Base-by-base conservation (phyloP, 92 coral and sea anemone genomes). In the Epizoanthus scotinus region DNA sequence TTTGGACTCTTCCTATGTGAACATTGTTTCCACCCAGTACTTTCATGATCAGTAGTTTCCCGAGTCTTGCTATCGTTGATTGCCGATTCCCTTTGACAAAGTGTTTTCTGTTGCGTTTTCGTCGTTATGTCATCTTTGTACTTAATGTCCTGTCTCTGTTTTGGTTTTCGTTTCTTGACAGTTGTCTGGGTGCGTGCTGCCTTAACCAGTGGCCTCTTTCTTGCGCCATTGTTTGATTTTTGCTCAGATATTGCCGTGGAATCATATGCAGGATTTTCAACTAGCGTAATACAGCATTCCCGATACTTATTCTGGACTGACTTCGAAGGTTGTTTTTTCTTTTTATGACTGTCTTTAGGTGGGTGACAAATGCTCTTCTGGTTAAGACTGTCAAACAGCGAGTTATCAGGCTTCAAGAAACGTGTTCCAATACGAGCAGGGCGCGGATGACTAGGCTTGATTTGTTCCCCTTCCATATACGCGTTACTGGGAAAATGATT, bases 181-280 rank as follows among this genome's bases (percentile, higher is more conserved):
- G 10, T 9, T 75, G 8, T 21, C 22, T 75, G 27, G 8, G 2
- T 9, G 2, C 14, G 4, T 20, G 66, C 22, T 56, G 34, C 40
- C 12, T 38, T 3, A 20, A 5, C 5, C 20, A n/a, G 18, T 5
- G 10, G 25, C 13, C 29, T 63, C 50, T 14, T 59, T 75, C 14
- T 68, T 5, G 31, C 24, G 19, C 24, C 73, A 38, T 38, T 18
- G 21, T 68, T 21, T 42, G 10, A 56, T 42, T 44, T 27, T n/a
- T 29, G 15, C 12, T 28, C 36, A 29, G 42, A 7, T 18, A 14
- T 64, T 29, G 17, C 19, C 10, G 18, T 25, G 2, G 69, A 2
- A 27, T 64, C 29, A 38, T 29, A 64, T 17, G 47, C 70, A 19
- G 70, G 70, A 64, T 64, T 64, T 64, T 64, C 44, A 29, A 64